Percentiles rank a stretch among this genome's conserved stretches.
phyloP scores from a whole-genome alignment of 2,113 vertebrate species.

The Taurulus bubalis region DNA sequence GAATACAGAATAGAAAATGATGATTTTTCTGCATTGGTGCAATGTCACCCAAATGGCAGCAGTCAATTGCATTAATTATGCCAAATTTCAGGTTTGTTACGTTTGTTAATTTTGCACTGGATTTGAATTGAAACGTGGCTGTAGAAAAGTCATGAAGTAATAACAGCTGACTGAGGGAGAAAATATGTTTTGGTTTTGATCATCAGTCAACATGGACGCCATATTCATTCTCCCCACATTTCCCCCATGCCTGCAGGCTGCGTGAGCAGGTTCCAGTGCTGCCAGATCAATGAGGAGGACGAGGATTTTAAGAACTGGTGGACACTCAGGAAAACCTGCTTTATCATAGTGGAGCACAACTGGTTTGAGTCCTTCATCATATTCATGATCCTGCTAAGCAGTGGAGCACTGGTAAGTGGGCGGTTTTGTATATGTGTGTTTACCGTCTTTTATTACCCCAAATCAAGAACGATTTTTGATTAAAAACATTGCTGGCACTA shows the following conservation, averaged over 20 bases:
- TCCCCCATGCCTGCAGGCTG: constrained; percentile 84
- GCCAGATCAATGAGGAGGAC: constrained; percentile 91
- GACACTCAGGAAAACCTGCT: constrained; percentile 97
- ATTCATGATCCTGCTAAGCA: constrained; percentile 99
- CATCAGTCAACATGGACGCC: neutral
- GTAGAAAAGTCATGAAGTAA: neutral
- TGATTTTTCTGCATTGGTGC: neutral
- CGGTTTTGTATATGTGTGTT: constrained; percentile 3
- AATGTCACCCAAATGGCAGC: neutral
- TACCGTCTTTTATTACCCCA: neutral
- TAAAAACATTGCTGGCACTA: neutral
- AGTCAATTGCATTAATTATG: neutral
- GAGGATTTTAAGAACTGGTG: constrained; percentile 92
- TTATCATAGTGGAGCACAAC: constrained; percentile 98
- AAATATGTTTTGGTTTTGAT: neutral
- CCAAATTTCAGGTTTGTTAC: neutral
- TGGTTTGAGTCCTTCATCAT: constrained; percentile 99
- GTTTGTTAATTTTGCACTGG: neutral
- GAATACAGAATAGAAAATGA: neutral
- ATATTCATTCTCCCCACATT: neutral
- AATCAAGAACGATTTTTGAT: neutral
- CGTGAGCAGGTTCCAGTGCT: constrained; percentile 93
- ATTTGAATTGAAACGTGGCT: neutral
- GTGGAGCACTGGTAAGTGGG: constrained; percentile 92
- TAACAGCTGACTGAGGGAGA: neutral